A percentile compares a stretch with the other conserved stretches of the same genome.
Evolutionary conservation across 2,888 invertebrate species (phyloP).

Genomic region (Drosophila incognita): DNA sequence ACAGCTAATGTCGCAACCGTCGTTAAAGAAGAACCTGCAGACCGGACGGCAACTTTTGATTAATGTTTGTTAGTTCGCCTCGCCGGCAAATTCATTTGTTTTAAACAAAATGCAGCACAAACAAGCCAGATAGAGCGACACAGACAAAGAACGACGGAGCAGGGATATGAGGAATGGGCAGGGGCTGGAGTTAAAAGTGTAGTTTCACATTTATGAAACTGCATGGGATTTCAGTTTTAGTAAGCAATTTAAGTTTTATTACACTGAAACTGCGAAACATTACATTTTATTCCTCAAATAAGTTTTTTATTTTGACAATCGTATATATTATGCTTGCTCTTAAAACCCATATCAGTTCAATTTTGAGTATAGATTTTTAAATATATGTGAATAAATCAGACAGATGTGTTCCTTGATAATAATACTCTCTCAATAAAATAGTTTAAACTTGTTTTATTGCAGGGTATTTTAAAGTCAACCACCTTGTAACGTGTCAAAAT

Average conservation of each 20-base stretch:
- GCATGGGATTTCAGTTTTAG: constrained; percentile 20
- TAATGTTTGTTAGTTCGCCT: constrained; percentile 75
- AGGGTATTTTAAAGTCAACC: constrained; percentile 14
- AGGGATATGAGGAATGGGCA: neutral
- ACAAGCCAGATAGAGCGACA: constrained; percentile 5
- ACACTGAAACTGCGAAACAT: neutral
- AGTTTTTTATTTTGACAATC: neutral
- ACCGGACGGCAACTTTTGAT: constrained; percentile 72
- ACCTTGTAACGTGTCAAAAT: too few relatives aligned
- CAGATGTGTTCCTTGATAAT: neutral
- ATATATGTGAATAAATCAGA: neutral
- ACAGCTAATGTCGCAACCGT: constrained; percentile 20
- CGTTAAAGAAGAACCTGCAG: constrained; percentile 55
- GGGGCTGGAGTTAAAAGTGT: neutral
- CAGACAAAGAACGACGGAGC: neutral
- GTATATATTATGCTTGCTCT: neutral
- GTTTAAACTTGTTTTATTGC: neutral
- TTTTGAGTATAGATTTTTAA: neutral
- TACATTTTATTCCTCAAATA: neutral
- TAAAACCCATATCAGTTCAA: neutral
- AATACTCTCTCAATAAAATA: neutral
- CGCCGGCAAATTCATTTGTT: constrained; percentile 74
- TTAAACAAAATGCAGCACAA: constrained; percentile 66
- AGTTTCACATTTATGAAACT: constrained; percentile 6
- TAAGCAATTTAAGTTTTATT: constrained; percentile 16